Conservation (phyloP, 2,888 invertebrate genomes). For the Operophtera brumata region DNA sequence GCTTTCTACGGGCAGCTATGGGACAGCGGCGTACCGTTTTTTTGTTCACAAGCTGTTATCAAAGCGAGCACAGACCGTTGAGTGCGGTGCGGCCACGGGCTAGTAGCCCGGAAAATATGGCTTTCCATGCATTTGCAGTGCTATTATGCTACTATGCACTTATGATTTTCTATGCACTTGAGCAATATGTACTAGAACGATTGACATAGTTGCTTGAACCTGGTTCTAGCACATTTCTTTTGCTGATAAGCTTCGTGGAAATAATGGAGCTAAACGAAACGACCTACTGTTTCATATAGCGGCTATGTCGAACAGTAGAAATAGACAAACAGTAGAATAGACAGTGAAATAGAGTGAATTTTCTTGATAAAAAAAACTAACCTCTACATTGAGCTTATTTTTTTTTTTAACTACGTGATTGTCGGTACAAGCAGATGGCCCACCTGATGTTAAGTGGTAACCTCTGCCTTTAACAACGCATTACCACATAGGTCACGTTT, state of each 20-base stretch:
- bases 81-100: conserved; percentile 64
- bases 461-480: no score
- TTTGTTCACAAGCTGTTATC: conserved; percentile 46
- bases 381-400: no score
- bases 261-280: neutral
- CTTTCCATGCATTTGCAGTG: conserved; percentile 59
- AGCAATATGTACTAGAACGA: conserved; percentile 9
- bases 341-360: no score
- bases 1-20: conserved; percentile 19
- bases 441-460: no score
- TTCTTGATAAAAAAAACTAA: no score
- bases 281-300: neutral
- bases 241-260: no score
- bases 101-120: conserved; percentile 66
- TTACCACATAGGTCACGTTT: no score
- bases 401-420: no score
- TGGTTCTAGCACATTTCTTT: neutral
- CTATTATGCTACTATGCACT: conserved; percentile 29
- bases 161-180: conserved; percentile 30
- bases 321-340: no score
- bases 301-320: no score
- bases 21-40: conserved; percentile 24
- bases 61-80: conserved; percentile 60
- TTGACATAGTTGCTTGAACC: neutral
- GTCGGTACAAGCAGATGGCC: no score